Conservation (phyloP, 2,113 vertebrate species). For the Myotis brandtii region DNA sequence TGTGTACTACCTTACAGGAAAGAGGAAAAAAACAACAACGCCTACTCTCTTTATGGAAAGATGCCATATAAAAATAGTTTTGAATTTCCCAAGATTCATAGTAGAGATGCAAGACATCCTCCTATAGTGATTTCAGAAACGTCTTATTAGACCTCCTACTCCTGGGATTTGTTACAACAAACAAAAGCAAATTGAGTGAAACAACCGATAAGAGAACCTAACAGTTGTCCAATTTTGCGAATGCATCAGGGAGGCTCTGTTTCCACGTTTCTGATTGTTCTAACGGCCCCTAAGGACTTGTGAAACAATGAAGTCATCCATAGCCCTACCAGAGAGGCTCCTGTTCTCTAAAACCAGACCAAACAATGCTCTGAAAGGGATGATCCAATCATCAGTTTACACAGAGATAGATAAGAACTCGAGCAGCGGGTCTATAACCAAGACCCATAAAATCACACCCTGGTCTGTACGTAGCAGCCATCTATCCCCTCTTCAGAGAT, state of each 20-base stretch:
- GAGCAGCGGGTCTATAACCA: not conserved
- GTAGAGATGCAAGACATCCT: constrained; percentile 43
- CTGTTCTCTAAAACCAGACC: constrained; percentile 65
- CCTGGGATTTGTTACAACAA: constrained; percentile 67
- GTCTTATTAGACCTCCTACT: not conserved
- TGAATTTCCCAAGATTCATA: constrained; percentile 48
- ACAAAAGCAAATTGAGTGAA: constrained; percentile 55
- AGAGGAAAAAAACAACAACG: not conserved
- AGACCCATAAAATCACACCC: not conserved
- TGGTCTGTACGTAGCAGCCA: not conserved
- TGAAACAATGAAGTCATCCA: constrained; percentile 66
- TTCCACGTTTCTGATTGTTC: constrained; percentile 65
- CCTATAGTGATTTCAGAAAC: not conserved
- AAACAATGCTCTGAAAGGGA: constrained; percentile 53
- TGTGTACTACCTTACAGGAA: not conserved
- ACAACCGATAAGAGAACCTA: constrained; percentile 36
- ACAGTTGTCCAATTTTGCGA: constrained; percentile 17
- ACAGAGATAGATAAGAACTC: constrained; percentile 33
- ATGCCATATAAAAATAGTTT: not conserved
- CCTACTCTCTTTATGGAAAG: not conserved
- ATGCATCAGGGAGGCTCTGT: constrained; percentile 60
- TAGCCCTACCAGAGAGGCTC: constrained; percentile 16
- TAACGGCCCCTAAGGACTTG: constrained; percentile 51
- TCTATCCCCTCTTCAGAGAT: not conserved
- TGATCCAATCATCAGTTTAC: constrained; percentile 56